phyloP scores from a whole-genome alignment of 2,797 vertebrate species.

The Taeniopygia guttata region DNA sequence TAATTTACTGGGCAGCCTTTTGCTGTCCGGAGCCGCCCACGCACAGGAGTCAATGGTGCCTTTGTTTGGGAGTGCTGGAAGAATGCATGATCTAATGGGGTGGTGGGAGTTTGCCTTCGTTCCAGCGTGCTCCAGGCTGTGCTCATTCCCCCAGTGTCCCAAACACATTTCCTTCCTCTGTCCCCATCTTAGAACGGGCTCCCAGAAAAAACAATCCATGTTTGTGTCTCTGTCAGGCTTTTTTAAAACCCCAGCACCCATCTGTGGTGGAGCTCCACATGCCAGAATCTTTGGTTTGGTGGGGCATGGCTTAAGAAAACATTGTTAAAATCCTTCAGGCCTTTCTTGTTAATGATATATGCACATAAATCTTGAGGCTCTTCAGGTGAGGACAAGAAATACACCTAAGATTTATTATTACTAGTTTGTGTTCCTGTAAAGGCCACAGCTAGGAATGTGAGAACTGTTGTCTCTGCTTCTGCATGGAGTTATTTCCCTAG shows the following conservation, averaged over 20 bases:
- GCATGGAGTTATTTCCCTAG: not conserved
- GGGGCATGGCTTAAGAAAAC: not conserved
- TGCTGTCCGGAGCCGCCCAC: slow-evolving; percentile 74
- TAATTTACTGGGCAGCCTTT: slow-evolving; percentile 46
- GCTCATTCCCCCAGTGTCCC: slow-evolving; percentile 61
- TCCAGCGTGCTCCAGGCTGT: slow-evolving; percentile 35
- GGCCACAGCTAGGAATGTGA: not conserved
- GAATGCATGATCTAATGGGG: slow-evolving; percentile 87
- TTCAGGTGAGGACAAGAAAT: not conserved
- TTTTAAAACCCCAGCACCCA: not conserved
- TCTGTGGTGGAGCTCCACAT: not conserved
- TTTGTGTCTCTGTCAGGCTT: not conserved
- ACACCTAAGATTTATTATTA: not conserved
- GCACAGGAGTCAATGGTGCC: slow-evolving; percentile 79
- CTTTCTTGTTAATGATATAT: not conserved
- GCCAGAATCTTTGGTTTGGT: not conserved
- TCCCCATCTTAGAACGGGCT: not conserved
- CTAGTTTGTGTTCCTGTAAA: not conserved
- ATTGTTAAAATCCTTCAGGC: not conserved
- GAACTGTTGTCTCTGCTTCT: not conserved
- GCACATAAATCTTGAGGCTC: not conserved
- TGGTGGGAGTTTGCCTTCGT: slow-evolving; percentile 78
- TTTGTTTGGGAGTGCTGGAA: slow-evolving; percentile 81
- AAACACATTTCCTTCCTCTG: slow-evolving; percentile 39
- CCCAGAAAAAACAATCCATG: not conserved